Percentiles rank a stretch among this genome's conserved stretches.
Conservation (phyloP, 2,113 vertebrate genomes). For the Nibea albiflora region DNA sequence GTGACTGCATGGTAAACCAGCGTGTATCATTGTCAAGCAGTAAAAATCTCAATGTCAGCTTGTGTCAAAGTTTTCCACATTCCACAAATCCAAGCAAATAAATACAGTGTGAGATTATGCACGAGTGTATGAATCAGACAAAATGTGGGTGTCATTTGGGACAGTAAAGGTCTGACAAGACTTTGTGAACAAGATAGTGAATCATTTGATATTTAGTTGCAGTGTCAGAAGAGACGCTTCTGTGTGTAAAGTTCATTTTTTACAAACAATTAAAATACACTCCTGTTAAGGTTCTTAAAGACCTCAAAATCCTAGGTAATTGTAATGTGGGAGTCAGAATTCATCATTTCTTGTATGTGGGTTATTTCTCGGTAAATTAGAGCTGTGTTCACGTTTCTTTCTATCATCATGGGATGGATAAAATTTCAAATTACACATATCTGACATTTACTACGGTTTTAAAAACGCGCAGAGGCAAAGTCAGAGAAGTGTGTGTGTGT, state of each 20-base stretch:
- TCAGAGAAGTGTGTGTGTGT: background rate
- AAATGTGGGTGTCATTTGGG: constrained; percentile 58
- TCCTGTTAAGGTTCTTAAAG: background rate
- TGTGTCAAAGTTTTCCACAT: background rate
- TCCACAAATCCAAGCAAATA: background rate
- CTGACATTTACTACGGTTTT: background rate
- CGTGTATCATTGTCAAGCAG: too few relatives aligned
- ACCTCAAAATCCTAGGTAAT: background rate
- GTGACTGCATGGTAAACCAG: background rate
- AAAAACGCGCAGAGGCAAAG: background rate
- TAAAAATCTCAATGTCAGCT: background rate
- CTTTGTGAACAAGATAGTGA: constrained; percentile 60
- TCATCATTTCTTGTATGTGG: background rate
- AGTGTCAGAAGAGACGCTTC: constrained; percentile 26
- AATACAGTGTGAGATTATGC: constrained; percentile 10
- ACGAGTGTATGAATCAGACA: constrained; percentile 58
- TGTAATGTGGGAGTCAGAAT: background rate
- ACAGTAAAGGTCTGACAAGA: constrained; percentile 55
- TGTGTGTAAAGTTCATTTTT: constrained; percentile 45
- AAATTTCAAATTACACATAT: background rate
- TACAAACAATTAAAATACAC: constrained; percentile 7
- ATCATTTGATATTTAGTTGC: constrained; percentile 64
- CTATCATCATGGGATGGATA: background rate
- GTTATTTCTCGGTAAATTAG: background rate
- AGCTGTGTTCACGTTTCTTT: background rate